A percentile compares a stretch with the other conserved stretches of the same genome.
phyloP scores from a whole-genome alignment of 1,140 invertebrate species.

The Penaeus chinensis region DNA sequence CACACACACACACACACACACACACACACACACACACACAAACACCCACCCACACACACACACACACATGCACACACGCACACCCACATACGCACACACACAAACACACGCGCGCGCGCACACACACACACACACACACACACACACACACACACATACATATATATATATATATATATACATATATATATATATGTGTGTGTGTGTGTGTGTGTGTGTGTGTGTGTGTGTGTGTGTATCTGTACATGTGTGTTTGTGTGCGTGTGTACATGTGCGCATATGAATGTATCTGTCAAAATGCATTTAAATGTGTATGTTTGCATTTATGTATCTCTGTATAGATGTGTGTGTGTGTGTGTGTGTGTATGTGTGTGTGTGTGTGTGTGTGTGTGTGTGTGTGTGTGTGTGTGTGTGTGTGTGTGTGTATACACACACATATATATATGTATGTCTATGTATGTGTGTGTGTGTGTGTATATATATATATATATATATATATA shows the following conservation, averaged over 20 bases:
- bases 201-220: no score
- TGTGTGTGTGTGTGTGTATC: neutral
- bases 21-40: no score
- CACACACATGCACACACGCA: no score
- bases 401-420: conserved; percentile 12
- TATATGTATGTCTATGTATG: conserved; percentile 1
- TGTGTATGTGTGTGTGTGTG: conserved; percentile 12
- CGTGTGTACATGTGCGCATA: neutral
- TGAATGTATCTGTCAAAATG: no score
- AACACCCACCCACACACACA: no score
- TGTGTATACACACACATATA: conserved; percentile 12
- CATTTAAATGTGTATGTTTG: neutral
- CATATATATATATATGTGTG: conserved; percentile 16
- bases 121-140: no score
- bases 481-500: conserved; percentile 22
- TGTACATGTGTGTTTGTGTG: neutral
- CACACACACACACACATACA: no score
- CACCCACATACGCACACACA: no score
- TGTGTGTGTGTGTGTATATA: neutral
- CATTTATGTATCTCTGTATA: neutral
- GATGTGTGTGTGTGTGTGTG: no score
- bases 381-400: neutral
- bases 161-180: no score
- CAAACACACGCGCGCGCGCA: no score
- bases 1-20: no score